phyloP scores from a whole-genome alignment of 2,888 invertebrate species.

The Celastrina argiolus region DNA sequence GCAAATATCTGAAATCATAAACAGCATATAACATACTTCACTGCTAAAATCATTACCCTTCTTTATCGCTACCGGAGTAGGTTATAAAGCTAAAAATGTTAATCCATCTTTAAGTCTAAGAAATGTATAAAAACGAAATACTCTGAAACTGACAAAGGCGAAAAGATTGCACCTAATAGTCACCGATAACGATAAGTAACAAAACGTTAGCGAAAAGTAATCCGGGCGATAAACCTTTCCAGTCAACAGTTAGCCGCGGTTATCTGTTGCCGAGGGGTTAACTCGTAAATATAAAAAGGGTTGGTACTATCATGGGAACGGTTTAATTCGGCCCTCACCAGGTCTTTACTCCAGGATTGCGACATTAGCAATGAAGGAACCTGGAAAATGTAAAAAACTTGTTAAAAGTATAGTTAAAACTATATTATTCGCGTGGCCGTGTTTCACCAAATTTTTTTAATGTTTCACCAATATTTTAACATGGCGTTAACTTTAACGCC shows the following conservation, averaged over 20 bases:
- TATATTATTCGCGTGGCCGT: too few species aligned
- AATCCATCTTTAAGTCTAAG: too few species aligned
- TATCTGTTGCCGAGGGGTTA: neutral
- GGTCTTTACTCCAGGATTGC: neutral
- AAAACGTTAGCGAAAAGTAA: slow-evolving; percentile 4
- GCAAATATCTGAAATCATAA: too few species aligned
- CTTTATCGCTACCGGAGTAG: too few species aligned
- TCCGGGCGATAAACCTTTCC: slow-evolving; percentile 3
- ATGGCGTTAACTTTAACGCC: too few species aligned
- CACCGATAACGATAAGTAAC: slow-evolving; percentile 2
- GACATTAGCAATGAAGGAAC: neutral
- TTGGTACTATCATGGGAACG: neutral
- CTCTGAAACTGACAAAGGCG: neutral
- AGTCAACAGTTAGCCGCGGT: neutral
- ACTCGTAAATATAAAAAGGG: slow-evolving; percentile 7
- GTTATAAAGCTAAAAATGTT: too few species aligned
- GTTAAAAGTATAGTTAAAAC: neutral
- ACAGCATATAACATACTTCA: too few species aligned
- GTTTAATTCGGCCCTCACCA: neutral
- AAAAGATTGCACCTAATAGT: neutral
- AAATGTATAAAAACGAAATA: too few species aligned
- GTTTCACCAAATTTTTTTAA: too few species aligned
- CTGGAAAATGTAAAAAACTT: neutral
- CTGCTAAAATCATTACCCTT: too few species aligned
- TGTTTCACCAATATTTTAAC: too few species aligned